Percentiles rank a stretch among this genome's conserved stretches.
These are phyloP conservation scores for Drosophila sucinea DNA, from an alignment of 1,140 invertebrate genomes.

Conservation along the genomic window DNA sequence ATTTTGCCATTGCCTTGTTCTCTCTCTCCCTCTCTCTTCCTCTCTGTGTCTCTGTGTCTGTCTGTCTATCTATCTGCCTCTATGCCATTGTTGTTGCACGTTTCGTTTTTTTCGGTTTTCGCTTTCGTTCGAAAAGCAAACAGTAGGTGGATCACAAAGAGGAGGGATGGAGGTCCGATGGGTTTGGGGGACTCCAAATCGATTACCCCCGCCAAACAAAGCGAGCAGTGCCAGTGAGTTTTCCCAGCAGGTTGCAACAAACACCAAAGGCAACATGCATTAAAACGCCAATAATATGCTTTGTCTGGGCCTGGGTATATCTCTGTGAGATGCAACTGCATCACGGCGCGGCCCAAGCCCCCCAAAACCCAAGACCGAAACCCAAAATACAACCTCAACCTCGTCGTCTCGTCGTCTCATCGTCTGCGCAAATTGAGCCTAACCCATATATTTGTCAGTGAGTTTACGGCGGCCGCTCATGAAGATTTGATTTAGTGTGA, in stretches of 20 bases:
- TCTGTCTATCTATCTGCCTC: constrained; percentile 23
- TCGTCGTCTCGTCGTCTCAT: background rate
- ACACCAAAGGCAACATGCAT: constrained; percentile 71
- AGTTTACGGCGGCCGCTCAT: constrained; percentile 54
- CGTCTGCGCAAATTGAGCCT: constrained; percentile 66
- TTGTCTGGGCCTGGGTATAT: constrained; percentile 54
- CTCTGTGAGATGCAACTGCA: constrained; percentile 53
- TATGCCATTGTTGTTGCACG: constrained; percentile 59
- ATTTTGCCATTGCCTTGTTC: constrained; percentile 56
- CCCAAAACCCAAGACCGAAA: constrained; percentile 2
- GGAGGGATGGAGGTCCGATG: background rate
- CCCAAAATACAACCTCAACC: background rate
- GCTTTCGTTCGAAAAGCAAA: constrained; percentile 66
- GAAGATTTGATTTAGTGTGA: constrained; percentile 80
- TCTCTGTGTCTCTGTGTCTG: constrained; percentile 4
- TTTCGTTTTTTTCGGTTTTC: constrained; percentile 57
- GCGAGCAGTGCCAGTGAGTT: constrained; percentile 52
- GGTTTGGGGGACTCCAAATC: constrained; percentile 48
- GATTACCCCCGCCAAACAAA: constrained; percentile 68
- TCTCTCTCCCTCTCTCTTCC: background rate
- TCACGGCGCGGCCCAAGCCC: constrained; percentile 12
- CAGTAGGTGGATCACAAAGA: constrained; percentile 22
- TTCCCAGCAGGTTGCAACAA: constrained; percentile 76
- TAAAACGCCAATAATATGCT: constrained; percentile 59
- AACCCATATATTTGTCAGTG: constrained; percentile 82